These are phyloP conservation scores for Argyra leucocephala DNA, from an alignment of 2,888 invertebrate species.

Conservation along the genomic window DNA sequence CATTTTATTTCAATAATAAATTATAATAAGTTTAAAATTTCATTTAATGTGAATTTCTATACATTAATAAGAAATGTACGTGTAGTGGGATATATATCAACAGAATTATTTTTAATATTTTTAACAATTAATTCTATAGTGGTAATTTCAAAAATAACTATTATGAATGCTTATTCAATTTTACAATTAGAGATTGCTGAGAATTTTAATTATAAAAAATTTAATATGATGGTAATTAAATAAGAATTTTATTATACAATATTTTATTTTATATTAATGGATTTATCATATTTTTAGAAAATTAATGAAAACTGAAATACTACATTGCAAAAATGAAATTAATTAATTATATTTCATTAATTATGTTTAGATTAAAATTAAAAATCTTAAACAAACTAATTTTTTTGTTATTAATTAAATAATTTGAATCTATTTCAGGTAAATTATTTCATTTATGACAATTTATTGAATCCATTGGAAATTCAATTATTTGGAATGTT, in stretches of 20 bases:
- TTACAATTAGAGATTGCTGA: no score
- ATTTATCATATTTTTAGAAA: no score
- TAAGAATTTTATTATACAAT: no score
- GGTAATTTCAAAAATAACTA: background rate
- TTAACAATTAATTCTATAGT: background rate
- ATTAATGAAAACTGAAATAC: no score
- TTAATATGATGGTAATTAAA: no score
- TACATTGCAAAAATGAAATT: no score
- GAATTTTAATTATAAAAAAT: no score
- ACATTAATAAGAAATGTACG: background rate
- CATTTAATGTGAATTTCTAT: background rate
- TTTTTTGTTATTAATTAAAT: no score
- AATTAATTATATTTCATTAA: background rate
- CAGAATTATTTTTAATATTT: background rate
- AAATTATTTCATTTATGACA: background rate
- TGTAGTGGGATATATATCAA: background rate
- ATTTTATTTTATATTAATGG: no score
- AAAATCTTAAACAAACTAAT: no score
- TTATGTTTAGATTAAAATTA: no score
- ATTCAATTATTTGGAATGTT: background rate
- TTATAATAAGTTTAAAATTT: background rate
- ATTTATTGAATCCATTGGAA: background rate
- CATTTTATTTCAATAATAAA: background rate
- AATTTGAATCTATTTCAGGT: background rate
- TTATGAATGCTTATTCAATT: no score